Base-by-base conservation (phyloP, 2,113 vertebrate species). In the Noctilio leporinus region DNA sequence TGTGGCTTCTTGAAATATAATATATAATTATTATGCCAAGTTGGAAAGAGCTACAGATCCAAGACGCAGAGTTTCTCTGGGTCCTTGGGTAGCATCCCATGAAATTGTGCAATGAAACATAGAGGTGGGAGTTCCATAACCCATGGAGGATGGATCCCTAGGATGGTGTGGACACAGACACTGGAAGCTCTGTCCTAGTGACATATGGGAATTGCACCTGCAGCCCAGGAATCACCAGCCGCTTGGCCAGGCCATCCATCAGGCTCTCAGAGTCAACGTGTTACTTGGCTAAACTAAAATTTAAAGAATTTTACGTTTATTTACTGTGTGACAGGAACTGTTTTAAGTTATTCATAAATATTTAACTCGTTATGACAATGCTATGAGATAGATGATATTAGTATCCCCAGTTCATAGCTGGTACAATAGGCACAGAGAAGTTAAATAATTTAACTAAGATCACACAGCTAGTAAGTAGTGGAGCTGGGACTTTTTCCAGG, bases 1-100 rank as follows among this genome's bases (percentile, higher is more conserved):
- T 26, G 1, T 65, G 59, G 84, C 47, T 88, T 72, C 59, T 65
- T 72, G 62, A 93, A 91, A 70, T 76, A 70, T 12, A 57, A 59
- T 16, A 17, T 80, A 28, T 47, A 65, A 47, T 81, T 77, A 75
- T 11, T 78, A 35, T 19, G 7, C 20, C 67, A 45, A 9, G 40
- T 53, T 65, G 55, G 33, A 80, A 82, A 57, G 55, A 89, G 11
- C 57, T 77, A 7, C 35, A 53, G 80, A 7, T 91, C 22, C 67
- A 57, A 65, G 35, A 55, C 26, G 28, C 70, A 89, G 45, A 47
- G 1, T 86, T 90, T n/a, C 4, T 49, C 45, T 6, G 1, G 40
- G 40, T 62, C 26, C 43, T 85, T 28, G 10, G 12, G 15, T 45
- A 82, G 15, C 20, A 38, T 4, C 2, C 11, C 45, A 22, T 24